A percentile compares a stretch with the other conserved stretches of the same genome.
phyloP scores from a whole-genome alignment of 23 tunicate species.

The Halocynthia roretzi region DNA sequence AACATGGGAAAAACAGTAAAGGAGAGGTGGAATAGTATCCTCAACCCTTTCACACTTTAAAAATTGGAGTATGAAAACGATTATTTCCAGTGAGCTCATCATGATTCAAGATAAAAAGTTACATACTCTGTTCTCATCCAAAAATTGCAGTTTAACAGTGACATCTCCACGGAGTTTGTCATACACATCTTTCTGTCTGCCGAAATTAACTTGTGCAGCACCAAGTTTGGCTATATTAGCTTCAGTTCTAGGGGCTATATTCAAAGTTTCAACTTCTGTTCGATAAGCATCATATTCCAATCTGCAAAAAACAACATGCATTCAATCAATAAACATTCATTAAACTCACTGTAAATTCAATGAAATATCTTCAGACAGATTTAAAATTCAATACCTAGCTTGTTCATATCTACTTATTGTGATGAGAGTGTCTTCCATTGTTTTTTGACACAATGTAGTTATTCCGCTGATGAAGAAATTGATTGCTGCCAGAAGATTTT shows the following conservation, averaged over 20 bases:
- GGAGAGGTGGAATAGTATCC: too few species aligned
- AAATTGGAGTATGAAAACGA: too few species aligned
- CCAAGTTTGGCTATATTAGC: constrained; percentile 68
- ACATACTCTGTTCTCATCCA: constrained; percentile 89
- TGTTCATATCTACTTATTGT: constrained; percentile 72
- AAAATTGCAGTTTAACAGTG: constrained; percentile 81
- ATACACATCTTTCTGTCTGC: constrained; percentile 48
- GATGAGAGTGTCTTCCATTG: constrained; percentile 84
- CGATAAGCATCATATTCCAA: constrained; percentile 91
- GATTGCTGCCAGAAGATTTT: constrained; percentile 63
- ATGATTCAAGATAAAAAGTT: too few species aligned
- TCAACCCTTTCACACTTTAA: too few species aligned
- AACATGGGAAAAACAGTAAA: too few species aligned
- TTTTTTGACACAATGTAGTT: constrained; percentile 67
- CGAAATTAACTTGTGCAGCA: constrained; percentile 55
- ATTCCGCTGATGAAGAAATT: constrained; percentile 59
- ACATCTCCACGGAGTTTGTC: constrained; percentile 79
- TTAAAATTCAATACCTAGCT: constrained; percentile 40
- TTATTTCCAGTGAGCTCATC: too few species aligned
- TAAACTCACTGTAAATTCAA: too few species aligned
- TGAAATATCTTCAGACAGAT: background rate
- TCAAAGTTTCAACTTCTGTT: constrained; percentile 63
- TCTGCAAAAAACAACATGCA: constrained; percentile 16
- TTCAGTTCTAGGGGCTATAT: constrained; percentile 69
- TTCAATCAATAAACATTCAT: background rate